Base-by-base conservation (phyloP, 2,888 invertebrate species). In the Rhagonycha fulva region DNA sequence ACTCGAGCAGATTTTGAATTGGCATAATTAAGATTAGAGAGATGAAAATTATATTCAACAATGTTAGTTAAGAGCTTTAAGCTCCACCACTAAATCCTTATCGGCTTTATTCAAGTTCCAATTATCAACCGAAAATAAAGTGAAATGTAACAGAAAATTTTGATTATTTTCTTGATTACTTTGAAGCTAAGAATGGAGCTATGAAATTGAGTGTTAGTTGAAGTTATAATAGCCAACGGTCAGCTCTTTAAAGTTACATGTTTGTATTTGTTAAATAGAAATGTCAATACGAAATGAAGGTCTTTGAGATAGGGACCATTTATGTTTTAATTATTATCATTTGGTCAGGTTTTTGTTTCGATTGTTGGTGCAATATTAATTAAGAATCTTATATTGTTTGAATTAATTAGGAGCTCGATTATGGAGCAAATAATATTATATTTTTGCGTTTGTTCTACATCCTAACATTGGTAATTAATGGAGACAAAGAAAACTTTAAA, bases 261-360 rank as follows among this genome's bases (percentile, higher is more conserved):
- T 78, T 76, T 77, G 78, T 78, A 73, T 76, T 71, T 75, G 68
- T 71, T 73, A 78, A 78, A 78, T 77, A 75, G 78, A 78, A 76
- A 76, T 75, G 78, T 78, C 77, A 78, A 74, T 72, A 73, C 66
- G 67, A 63, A 72, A 76, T 72, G 72, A 67, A 76, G 73, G 76
- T 67, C 73, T 73, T 73, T 61, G 67, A n/a, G 70, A 30, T 24
- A 28, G 72, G 14, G 62, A 72, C 72, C 19, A 30, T 70, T 24
- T 60, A 73, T 28, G 69, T 76, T 73, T 70, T 76, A 76, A 76
- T 76, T 76, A 76, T 76, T 68, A 73, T 32, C 76, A 62, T 60
- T 76, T 66, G 14, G 66, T 9, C 12, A n/a, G 47, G 47, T 47
- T 47, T 47, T 47, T 47, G 47, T 47, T n/a, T 47, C 47, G 5